phyloP scores from a whole-genome alignment of 1,140 invertebrate species.

The Bombus balteatus region DNA sequence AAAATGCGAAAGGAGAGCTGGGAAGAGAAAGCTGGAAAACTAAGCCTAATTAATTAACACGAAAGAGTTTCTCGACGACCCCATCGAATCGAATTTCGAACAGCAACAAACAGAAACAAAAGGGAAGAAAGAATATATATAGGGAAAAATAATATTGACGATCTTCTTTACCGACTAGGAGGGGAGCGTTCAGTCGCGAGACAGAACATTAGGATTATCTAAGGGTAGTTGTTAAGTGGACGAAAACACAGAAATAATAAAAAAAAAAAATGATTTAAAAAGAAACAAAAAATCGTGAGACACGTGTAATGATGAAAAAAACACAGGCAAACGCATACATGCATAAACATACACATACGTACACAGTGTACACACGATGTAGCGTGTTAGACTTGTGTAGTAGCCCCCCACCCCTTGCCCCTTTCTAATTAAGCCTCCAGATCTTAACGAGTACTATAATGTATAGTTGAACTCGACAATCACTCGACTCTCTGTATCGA shows the following conservation, averaged over 20 bases:
- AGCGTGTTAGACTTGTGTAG: slow-evolving; percentile 72
- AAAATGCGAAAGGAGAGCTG: not conserved
- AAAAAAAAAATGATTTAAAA: not conserved
- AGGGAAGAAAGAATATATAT: not conserved
- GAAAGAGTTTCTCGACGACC: slow-evolving; percentile 8
- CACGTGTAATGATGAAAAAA: slow-evolving; percentile 17
- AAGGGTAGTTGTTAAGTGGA: slow-evolving; percentile 53
- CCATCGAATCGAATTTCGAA: slow-evolving; percentile 10
- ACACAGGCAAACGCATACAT: not conserved
- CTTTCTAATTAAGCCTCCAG: slow-evolving; percentile 72
- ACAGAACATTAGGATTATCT: slow-evolving; percentile 46
- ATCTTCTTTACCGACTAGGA: not conserved
- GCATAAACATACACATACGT: not conserved
- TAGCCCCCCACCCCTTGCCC: slow-evolving; percentile 60
- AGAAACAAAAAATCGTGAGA: slow-evolving; percentile 18
- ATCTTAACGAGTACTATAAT: slow-evolving; percentile 60
- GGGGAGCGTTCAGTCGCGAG: slow-evolving; percentile 9
- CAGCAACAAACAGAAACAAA: not conserved
- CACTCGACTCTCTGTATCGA: slow-evolving; percentile 78
- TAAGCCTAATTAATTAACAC: slow-evolving; percentile 12
- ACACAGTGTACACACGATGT: slow-evolving; percentile 23
- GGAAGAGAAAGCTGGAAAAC: not conserved
- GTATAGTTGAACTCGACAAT: slow-evolving; percentile 81
- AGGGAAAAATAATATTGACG: not conserved
- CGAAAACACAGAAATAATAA: not conserved